Conservation (phyloP, 2,888 invertebrate genomes). For the Acleris sparsana region DNA sequence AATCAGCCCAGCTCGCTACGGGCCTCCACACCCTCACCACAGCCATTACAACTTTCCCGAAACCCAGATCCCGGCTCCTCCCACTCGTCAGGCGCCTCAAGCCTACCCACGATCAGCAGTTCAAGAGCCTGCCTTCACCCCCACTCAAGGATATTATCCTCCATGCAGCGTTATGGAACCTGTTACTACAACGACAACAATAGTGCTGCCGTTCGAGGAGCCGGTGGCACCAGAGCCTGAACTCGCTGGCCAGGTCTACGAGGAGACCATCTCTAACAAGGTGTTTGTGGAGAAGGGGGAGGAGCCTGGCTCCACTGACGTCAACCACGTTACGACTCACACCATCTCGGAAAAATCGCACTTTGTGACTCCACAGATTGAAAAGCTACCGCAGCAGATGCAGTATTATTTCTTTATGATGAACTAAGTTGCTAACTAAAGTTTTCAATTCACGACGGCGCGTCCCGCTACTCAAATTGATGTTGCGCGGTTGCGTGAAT, state of each 20-base stretch:
- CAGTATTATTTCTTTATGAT: slow-evolving; percentile 72
- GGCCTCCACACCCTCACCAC: slow-evolving; percentile 41
- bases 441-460: no score
- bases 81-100: slow-evolving; percentile 51
- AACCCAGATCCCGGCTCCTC: slow-evolving; percentile 57
- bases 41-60: slow-evolving; percentile 56
- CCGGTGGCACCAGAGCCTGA: slow-evolving; percentile 61
- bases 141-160: slow-evolving; percentile 52
- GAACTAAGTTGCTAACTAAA: slow-evolving; percentile 43
- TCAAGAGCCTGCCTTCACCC: slow-evolving; percentile 62
- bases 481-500: no score
- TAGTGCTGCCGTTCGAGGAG: slow-evolving; percentile 54
- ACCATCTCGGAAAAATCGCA: slow-evolving; percentile 72
- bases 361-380: slow-evolving; percentile 67
- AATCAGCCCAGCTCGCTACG: slow-evolving; percentile 45
- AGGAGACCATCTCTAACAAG: slow-evolving; percentile 70
- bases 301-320: slow-evolving; percentile 66
- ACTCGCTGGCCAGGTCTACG: slow-evolving; percentile 69
- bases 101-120: slow-evolving; percentile 63
- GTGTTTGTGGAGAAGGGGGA: slow-evolving; percentile 67
- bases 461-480: no score
- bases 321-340: slow-evolving; percentile 74
- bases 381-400: slow-evolving; percentile 71
- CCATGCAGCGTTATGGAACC: slow-evolving; percentile 61
- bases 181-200: slow-evolving; percentile 49